Evolutionary conservation across 2,888 invertebrate species (phyloP).

Genomic region (Cosmia trapezina): DNA sequence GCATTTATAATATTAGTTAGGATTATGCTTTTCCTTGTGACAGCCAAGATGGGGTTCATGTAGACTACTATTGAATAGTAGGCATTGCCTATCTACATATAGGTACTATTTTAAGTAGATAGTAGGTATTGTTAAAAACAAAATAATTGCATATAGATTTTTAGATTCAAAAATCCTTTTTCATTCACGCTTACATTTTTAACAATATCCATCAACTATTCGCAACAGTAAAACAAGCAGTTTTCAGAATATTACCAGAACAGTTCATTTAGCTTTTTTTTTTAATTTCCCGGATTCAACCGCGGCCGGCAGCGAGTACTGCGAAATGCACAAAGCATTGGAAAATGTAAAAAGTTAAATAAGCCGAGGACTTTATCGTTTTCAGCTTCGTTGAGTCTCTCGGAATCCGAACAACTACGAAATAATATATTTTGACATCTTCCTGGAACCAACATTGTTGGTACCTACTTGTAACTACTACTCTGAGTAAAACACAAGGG

Average conservation of each 20-base stretch:
- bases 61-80: no score
- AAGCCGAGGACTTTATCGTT: conserved; percentile 14
- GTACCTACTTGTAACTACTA: not conserved
- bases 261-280: conserved; percentile 9
- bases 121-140: no score
- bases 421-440: conserved; percentile 15
- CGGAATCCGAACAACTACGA: conserved; percentile 3
- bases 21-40: no score
- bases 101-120: no score
- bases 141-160: not conserved
- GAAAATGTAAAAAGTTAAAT: conserved; percentile 41
- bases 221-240: conserved; percentile 5
- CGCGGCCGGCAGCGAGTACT: not conserved
- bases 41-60: no score
- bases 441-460: conserved; percentile 16
- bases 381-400: conserved; percentile 14
- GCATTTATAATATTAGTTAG: no score
- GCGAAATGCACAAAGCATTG: conserved; percentile 30
- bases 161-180: not conserved
- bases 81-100: no score
- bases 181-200: not conserved
- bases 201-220: not conserved
- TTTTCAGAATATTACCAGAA: conserved; percentile 12
- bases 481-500: not conserved
- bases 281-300: conserved; percentile 15